Evolutionary conservation across 1,140 invertebrate species (phyloP).

Genomic region (Brachionus angularis): DNA sequence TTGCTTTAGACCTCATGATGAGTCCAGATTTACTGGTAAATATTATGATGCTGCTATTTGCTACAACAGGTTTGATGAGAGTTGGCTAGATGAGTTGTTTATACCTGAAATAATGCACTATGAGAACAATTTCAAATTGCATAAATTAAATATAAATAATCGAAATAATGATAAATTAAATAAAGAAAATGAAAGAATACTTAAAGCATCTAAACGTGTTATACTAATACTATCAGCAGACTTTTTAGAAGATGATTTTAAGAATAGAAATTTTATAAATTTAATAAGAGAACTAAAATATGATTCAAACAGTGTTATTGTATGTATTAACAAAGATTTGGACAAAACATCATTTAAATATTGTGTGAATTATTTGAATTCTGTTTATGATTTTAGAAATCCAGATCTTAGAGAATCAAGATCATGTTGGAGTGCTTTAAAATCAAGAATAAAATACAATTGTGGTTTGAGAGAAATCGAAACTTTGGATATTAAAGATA

Average conservation of each 20-base stretch:
- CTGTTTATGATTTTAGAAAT: not conserved
- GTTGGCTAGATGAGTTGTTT: not conserved
- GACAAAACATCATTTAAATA: too few species aligned
- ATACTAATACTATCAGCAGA: not conserved
- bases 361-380: not conserved
- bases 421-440: not conserved
- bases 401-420: not conserved
- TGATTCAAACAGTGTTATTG: too few species aligned
- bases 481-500: not conserved
- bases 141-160: not conserved
- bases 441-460: constrained; percentile 19
- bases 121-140: not conserved
- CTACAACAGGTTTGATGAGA: not conserved
- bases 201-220: not conserved
- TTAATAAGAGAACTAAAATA: not conserved
- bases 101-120: not conserved
- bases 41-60: constrained; percentile 16
- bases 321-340: too few species aligned
- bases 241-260: not conserved
- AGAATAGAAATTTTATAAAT: not conserved
- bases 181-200: not conserved
- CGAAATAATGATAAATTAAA: not conserved
- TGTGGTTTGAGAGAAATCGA: constrained; percentile 21
- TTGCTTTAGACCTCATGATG: constrained; percentile 5
- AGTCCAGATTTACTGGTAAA: not conserved